Percentiles rank a stretch among this genome's conserved stretches.
Evolutionary conservation across 2,797 vertebrate species (phyloP).

Genomic region (Leptodactylus fallax): DNA sequence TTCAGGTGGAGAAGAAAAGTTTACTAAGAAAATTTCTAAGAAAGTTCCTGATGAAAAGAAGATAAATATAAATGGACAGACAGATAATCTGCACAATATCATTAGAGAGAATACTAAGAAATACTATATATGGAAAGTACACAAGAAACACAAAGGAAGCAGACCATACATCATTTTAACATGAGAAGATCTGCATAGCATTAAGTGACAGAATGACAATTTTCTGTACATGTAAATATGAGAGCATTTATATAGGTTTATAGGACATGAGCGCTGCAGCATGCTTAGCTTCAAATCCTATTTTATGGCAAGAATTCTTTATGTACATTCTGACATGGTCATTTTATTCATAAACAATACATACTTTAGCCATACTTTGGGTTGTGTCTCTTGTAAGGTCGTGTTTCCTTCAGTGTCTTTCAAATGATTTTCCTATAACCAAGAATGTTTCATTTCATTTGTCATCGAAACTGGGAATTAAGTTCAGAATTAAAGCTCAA

Average conservation of each 20-base stretch:
- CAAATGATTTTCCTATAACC: neutral
- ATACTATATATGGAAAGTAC: slow-evolving; percentile 40
- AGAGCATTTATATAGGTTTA: neutral
- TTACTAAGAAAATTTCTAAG: neutral
- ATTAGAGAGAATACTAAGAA: slow-evolving; percentile 10
- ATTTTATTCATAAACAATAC: slow-evolving; percentile 10
- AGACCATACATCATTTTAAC: slow-evolving; percentile 3
- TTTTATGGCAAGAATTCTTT: slow-evolving; percentile 22
- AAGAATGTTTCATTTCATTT: slow-evolving; percentile 7
- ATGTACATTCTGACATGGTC: slow-evolving; percentile 7
- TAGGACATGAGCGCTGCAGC: neutral
- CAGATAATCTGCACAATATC: slow-evolving; percentile 24
- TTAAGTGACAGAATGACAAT: slow-evolving; percentile 19
- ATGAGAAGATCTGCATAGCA: slow-evolving; percentile 23
- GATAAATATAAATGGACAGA: neutral
- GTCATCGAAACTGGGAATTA: too few relatives aligned
- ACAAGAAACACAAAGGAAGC: slow-evolving; percentile 18
- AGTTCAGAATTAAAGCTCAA: too few relatives aligned
- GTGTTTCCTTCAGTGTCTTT: neutral
- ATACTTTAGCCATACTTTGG: neutral
- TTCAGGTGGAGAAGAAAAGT: neutral
- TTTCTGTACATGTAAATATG: neutral
- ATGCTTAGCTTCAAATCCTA: slow-evolving; percentile 22
- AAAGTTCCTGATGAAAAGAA: neutral
- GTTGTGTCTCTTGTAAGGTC: neutral